Evolutionary conservation across 2,113 vertebrate genomes (phyloP).

Genomic region (Tachuris rubrigastra): DNA sequence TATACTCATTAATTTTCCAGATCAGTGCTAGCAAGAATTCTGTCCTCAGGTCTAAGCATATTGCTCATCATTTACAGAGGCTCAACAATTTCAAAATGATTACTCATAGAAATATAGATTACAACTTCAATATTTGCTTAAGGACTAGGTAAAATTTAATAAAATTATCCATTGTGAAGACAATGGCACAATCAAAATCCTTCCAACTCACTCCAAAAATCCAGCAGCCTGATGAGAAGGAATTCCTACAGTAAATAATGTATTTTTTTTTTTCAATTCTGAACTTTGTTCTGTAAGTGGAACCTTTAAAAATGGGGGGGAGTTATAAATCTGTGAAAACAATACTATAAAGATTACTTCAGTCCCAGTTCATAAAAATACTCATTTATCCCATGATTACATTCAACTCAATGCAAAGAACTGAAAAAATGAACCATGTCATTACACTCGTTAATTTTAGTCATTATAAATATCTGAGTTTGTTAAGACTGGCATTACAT

Average conservation of each 20-base stretch:
- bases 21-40: not conserved
- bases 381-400: not conserved
- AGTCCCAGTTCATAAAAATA: not conserved
- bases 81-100: not conserved
- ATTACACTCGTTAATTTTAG: not conserved
- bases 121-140: not conserved
- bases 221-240: not conserved
- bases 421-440: not conserved
- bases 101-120: not conserved
- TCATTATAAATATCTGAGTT: not conserved
- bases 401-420: not conserved
- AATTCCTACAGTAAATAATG: not conserved
- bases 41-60: not conserved
- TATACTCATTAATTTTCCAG: not conserved
- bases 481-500: not conserved
- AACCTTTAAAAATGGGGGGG: not conserved
- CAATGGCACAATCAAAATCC: not conserved
- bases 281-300: not conserved
- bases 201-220: not conserved
- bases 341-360: not conserved
- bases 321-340: not conserved
- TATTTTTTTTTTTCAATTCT: not conserved
- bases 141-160: not conserved
- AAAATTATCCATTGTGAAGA: not conserved
- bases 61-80: not conserved